These are phyloP conservation scores for Apamea epomidion DNA, from an alignment of 2,888 invertebrate species.

Conservation along the genomic window DNA sequence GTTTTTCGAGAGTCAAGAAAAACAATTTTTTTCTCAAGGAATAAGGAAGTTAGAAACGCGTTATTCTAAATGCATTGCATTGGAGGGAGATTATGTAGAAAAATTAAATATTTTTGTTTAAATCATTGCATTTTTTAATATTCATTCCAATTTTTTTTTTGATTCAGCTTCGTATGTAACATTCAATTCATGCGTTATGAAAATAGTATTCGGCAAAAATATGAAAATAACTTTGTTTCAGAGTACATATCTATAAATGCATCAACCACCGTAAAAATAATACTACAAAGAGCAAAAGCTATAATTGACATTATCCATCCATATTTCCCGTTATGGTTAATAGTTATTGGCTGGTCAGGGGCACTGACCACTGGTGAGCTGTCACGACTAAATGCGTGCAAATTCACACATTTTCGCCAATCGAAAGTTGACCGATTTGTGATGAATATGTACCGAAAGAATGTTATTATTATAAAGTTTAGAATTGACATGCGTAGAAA, in stretches of 20 bases:
- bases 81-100: no score
- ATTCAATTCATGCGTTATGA: background rate
- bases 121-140: no score
- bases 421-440: slow-evolving; percentile 57
- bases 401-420: slow-evolving; percentile 55
- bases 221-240: background rate
- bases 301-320: slow-evolving; percentile 15
- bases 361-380: background rate
- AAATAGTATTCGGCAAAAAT: background rate
- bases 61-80: no score
- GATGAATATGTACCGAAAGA: slow-evolving; percentile 15
- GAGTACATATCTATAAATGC: background rate
- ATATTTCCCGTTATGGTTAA: slow-evolving; percentile 30
- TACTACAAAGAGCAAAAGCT: background rate
- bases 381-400: slow-evolving; percentile 41
- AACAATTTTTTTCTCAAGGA: no score
- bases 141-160: no score
- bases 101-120: no score
- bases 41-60: no score
- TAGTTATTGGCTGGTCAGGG: slow-evolving; percentile 20
- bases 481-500: background rate
- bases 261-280: background rate
- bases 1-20: no score
- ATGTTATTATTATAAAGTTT: background rate
- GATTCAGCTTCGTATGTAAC: no score